A percentile compares a stretch with the other conserved stretches of the same genome.
phyloP scores from a whole-genome alignment of 2,888 invertebrate genomes.

The Eudasyphora cyanicolor region DNA sequence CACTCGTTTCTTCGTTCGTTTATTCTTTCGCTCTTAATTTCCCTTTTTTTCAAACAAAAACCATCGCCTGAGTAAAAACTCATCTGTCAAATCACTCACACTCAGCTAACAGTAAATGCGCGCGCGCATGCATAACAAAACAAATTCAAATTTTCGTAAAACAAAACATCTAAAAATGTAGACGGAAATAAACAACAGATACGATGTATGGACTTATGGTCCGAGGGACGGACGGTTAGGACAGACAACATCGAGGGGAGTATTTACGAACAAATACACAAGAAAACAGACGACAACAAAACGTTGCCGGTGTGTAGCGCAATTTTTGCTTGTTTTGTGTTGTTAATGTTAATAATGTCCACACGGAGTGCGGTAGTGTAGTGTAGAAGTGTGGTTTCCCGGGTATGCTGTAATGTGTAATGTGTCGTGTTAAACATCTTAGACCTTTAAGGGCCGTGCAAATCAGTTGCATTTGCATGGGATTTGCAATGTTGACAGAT shows the following conservation, averaged over 20 bases:
- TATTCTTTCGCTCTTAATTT: background rate
- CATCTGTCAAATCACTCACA: background rate
- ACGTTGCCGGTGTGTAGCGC: constrained; percentile 26
- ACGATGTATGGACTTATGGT: too few species aligned
- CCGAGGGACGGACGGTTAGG: too few species aligned
- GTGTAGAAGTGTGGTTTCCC: background rate
- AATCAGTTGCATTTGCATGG: too few species aligned
- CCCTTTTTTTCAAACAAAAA: background rate
- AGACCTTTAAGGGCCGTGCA: background rate
- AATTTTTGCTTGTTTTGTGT: background rate
- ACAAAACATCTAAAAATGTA: too few species aligned
- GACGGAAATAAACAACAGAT: background rate
- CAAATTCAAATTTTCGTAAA: background rate
- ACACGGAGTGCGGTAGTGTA: background rate
- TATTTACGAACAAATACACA: constrained; percentile 4
- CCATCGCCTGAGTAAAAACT: too few species aligned
- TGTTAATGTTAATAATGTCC: background rate
- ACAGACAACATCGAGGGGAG: too few species aligned
- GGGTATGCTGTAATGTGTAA: background rate
- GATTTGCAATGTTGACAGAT: too few species aligned
- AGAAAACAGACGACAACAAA: background rate
- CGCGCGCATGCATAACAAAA: constrained; percentile 32
- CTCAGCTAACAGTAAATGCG: too few species aligned
- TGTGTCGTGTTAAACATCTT: background rate
- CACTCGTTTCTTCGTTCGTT: too few species aligned